Percentiles rank a stretch among this genome's conserved stretches.
These are phyloP conservation scores for Sarcophaga rosellei DNA, from an alignment of 2,888 invertebrate genomes.

Conservation along the genomic window DNA sequence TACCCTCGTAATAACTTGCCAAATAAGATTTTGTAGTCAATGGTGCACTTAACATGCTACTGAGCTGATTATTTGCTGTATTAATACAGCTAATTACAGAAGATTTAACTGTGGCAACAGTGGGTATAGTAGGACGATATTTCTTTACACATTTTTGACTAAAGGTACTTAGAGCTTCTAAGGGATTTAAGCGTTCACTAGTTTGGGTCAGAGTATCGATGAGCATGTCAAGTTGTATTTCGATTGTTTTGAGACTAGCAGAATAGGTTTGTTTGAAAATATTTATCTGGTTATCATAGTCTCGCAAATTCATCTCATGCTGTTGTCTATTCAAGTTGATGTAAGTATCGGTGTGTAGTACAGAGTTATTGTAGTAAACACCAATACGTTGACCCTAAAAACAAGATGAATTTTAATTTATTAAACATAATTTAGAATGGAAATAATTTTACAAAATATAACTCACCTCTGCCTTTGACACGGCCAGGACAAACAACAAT, in stretches of 20 bases:
- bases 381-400: neutral
- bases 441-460: neutral
- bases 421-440: neutral
- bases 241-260: constrained; percentile 39
- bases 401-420: neutral
- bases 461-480: neutral
- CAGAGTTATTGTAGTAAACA: neutral
- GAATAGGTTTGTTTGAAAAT: constrained; percentile 32
- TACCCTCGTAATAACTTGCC: constrained; percentile 57
- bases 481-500: neutral
- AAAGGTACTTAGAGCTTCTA: constrained; percentile 56
- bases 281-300: constrained; percentile 53
- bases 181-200: constrained; percentile 61
- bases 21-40: constrained; percentile 31
- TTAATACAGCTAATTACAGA: constrained; percentile 55
- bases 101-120: constrained; percentile 33
- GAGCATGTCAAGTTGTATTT: constrained; percentile 42
- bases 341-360: constrained; percentile 2
- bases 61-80: constrained; percentile 39
- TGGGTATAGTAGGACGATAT: constrained; percentile 63
- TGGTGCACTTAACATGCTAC: neutral
- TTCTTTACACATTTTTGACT: constrained; percentile 66
- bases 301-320: constrained; percentile 45
- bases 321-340: constrained; percentile 8
- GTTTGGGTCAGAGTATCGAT: constrained; percentile 38